Evolutionary conservation across 2,797 vertebrate genomes (phyloP).

Genomic region (Sebastes iracundus): DNA sequence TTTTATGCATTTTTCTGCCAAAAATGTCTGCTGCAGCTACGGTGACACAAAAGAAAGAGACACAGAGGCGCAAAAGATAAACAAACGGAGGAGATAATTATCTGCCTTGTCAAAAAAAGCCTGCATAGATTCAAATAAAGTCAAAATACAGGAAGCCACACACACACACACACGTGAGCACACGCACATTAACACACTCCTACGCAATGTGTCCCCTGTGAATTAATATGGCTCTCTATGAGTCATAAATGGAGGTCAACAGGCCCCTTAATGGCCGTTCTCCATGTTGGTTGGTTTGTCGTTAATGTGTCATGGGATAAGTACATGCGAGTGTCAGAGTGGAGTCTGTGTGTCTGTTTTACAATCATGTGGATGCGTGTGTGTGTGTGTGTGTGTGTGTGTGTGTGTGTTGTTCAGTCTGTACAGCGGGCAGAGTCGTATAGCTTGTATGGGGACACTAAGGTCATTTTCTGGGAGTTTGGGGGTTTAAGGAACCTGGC

Average conservation of each 20-base stretch:
- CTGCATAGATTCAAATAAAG: constrained; percentile 30
- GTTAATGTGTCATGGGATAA: constrained; percentile 57
- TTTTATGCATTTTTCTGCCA: constrained; percentile 15
- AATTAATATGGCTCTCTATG: constrained; percentile 56
- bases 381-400: not conserved
- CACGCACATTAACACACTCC: constrained; percentile 21
- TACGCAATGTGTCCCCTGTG: constrained; percentile 53
- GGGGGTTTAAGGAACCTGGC: not conserved
- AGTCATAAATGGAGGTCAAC: constrained; percentile 70
- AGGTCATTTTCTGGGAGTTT: not conserved
- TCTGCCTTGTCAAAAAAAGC: constrained; percentile 17
- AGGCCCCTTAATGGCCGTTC: constrained; percentile 63
- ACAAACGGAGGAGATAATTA: constrained; percentile 23
- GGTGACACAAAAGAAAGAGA: constrained; percentile 18
- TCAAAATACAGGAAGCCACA: constrained; percentile 22
- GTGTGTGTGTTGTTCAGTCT: not conserved
- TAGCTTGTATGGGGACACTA: not conserved
- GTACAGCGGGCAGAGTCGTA: not conserved
- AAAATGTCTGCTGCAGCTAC: not conserved
- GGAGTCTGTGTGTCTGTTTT: constrained; percentile 24
- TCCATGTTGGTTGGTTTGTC: constrained; percentile 57
- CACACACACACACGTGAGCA: constrained; percentile 4
- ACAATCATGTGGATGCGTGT: not conserved
- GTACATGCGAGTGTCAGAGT: constrained; percentile 22
- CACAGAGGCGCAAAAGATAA: constrained; percentile 13